Evolutionary conservation across 2,797 vertebrate genomes (phyloP), one percentile per base, ranked within the genome.

Genomic region (Molothrus aeneus): DNA sequence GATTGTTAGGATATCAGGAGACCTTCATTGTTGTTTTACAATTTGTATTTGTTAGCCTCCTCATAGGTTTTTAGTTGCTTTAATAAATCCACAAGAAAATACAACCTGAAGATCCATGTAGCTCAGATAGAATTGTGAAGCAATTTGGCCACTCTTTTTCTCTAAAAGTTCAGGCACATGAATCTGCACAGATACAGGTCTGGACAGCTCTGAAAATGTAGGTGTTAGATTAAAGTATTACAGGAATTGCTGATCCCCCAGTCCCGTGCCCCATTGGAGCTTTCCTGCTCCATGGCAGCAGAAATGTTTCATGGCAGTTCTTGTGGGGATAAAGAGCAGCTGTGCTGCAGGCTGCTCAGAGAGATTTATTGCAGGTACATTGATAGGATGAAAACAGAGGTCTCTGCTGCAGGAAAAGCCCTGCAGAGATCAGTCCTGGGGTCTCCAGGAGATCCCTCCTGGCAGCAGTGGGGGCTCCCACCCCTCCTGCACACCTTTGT

Each of bases 81-180:
- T 59, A 86, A 88, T 57, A 91, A 88, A 94, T 82, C 73, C 54
- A 80, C 42, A 34, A 29, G 21, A 54, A 94, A 91, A 60, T 26
- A 80, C 28, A 77, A 48, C 20, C 11, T 48, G 28, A 12, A 78
- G 29, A 51, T 56, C 19, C 19, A 24, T 11, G 28, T 59, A 66
- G 19, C 34, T 85, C 43, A 47, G n/a, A 38, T 25, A 71, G 68
- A 91, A 56, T 5, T 51, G 45, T 74, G 20, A n/a, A 79, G 38
- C 19, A 57, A n/a, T 86, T 61, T 54, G 34, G 28, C 13, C 18
- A 21, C 38, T 40, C 26, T 29, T 29, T 40, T 40, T 21, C 26
- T 29, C 28, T 61, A 40, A 15, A 15, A 40, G 18, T 15, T 40
- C 59, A 40, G 18, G 17, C 29, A 40, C 29, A 6, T 26, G 68